phyloP scores from a whole-genome alignment of 2,113 vertebrate species.

The Sinocyclocheilus anshuiensis region DNA sequence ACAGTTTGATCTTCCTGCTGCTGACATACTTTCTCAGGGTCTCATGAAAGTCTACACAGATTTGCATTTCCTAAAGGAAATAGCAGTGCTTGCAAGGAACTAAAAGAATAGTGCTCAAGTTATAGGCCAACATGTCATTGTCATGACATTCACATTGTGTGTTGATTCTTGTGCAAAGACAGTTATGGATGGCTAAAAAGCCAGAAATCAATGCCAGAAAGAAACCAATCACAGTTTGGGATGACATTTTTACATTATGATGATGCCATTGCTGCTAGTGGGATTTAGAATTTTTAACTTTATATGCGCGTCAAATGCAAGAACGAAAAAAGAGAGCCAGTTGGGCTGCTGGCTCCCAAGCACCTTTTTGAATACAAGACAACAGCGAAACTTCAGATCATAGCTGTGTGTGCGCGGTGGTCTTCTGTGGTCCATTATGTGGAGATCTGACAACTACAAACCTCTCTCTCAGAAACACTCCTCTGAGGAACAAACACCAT shows the following conservation, averaged over 20 bases:
- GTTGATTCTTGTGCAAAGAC: neutral
- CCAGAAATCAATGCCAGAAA: neutral
- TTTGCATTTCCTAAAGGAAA: constrained; percentile 9
- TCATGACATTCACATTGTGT: neutral
- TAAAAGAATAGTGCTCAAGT: neutral
- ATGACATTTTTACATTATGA: neutral
- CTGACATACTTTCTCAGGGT: constrained; percentile 42
- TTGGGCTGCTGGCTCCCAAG: neutral
- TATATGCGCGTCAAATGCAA: neutral
- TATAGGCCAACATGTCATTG: neutral
- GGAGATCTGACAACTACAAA: constrained; percentile 63
- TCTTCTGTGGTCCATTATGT: neutral
- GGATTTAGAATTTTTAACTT: too few relatives aligned
- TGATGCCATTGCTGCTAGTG: neutral
- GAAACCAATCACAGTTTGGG: neutral
- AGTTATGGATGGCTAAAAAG: neutral
- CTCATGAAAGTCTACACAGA: neutral
- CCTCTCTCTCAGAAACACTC: neutral
- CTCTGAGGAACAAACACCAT: constrained; percentile 32
- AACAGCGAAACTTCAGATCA: neutral
- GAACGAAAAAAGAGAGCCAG: neutral
- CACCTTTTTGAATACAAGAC: constrained; percentile 17
- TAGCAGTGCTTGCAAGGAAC: neutral
- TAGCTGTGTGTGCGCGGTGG: neutral
- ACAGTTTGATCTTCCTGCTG: constrained; percentile 39